A percentile compares a stretch with the other conserved stretches of the same genome.
phyloP scores from a whole-genome alignment of 2,113 vertebrate genomes.

The Panurus biarmicus region DNA sequence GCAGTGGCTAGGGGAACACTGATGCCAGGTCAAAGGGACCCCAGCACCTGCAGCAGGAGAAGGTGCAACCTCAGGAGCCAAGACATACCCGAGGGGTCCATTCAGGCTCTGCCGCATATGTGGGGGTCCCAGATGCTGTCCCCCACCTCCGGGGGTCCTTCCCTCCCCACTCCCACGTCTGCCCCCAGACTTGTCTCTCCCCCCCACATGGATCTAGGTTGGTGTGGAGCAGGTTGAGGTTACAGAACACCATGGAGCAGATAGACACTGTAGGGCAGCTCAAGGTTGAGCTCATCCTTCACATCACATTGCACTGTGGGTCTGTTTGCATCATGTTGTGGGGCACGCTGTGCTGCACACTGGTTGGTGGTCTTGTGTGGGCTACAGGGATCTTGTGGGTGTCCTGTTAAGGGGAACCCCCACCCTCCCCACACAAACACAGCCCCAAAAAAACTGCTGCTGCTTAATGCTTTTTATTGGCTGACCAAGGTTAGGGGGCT shows the following conservation, averaged over 20 bases:
- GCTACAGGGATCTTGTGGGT: not conserved
- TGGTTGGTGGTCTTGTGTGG: not conserved
- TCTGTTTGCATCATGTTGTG: not conserved
- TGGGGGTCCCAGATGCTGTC: not conserved
- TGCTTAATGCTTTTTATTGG: not conserved
- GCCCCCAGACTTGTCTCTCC: not conserved
- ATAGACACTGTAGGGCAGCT: not conserved
- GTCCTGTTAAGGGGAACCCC: not conserved
- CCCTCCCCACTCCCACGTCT: not conserved
- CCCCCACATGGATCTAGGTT: not conserved
- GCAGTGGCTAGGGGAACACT: not conserved
- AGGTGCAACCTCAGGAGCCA: not conserved
- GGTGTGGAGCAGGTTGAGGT: not conserved
- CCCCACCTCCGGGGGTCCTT: not conserved
- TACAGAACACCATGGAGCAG: not conserved
- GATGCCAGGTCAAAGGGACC: not conserved
- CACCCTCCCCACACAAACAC: not conserved
- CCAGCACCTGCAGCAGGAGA: not conserved
- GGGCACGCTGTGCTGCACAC: not conserved
- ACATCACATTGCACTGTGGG: not conserved
- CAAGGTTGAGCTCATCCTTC: not conserved
- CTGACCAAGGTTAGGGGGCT: not conserved
- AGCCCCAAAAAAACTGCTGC: not conserved
- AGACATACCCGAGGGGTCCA: accelerated
- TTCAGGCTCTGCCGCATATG: not conserved